Evolutionary conservation across 2,113 vertebrate genomes (phyloP), one percentile per base, ranked within the genome.

Genomic region (Gracilinanus agilis): DNA sequence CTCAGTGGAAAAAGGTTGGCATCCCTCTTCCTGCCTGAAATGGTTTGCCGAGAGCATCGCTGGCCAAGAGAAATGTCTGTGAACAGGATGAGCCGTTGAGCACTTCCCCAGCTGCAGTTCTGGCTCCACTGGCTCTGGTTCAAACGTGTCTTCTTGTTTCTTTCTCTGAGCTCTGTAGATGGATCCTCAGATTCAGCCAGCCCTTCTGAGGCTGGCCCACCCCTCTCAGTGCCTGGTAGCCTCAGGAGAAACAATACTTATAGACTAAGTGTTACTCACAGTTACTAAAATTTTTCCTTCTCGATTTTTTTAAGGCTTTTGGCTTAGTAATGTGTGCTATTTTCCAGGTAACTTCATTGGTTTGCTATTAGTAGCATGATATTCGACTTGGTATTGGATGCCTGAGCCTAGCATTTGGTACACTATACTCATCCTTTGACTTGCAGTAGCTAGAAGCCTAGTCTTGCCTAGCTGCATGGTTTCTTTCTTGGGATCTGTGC

Each of bases 1-100:
- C 99, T 55, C 99, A 99, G 97, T 99, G 99, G 99, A 99, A 99
- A 98, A 99, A 99, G 99, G 99, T 99, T 98, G 96, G 98, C 97
- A 25, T 93, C 93, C 94, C 55, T 53, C 89, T 58, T 94, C 88
- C 40, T 16, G 55, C 88, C 88, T 93, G 91, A 61, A 55, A 67
- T 10, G 90, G 53, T 75, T 83, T 58, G 55, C 40, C 25, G 27
- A n/a, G 40, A 44, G 67, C 19, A 40, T 9, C 67, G 40, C 9
- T 83, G 67, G 67, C 67, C 67, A 83, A 67, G n/a, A 34, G 7
- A 21, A 83, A 40, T 21, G 67, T 83, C n/a, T 40, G 29, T 67
- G 67, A n/a, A n/a, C 34, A n/a, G n/a, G 9, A 90, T 23, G 12
- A 56, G 67, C 88, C 88, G 3, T 53, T 19, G 6, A 12, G 21